A percentile compares a stretch with the other conserved stretches of the same genome.
Conservation (phyloP, 2,888 invertebrate species). For the Anthophora plumipes region DNA sequence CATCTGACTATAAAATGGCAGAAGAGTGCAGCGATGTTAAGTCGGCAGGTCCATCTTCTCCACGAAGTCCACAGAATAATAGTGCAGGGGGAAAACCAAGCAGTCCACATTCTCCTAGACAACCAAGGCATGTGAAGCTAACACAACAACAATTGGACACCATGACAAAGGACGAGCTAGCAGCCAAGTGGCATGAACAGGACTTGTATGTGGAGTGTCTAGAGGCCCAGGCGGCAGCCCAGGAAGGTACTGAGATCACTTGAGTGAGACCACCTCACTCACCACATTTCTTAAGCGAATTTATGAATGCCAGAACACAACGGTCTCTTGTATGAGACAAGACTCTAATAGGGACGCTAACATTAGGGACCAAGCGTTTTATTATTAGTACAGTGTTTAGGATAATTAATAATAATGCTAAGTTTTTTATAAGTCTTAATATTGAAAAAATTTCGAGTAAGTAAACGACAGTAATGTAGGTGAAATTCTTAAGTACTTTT, state of each 20-base stretch:
- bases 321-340: slow-evolving; percentile 71
- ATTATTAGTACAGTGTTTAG: slow-evolving; percentile 68
- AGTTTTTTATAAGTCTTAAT: slow-evolving; percentile 58
- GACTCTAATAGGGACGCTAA: slow-evolving; percentile 79
- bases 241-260: slow-evolving; percentile 90
- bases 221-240: slow-evolving; percentile 90
- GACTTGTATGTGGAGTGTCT: slow-evolving; percentile 91
- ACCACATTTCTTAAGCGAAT: slow-evolving; percentile 78
- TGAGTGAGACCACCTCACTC: slow-evolving; percentile 79
- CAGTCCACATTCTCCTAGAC: slow-evolving; percentile 86
- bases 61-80: slow-evolving; percentile 77
- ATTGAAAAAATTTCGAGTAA: slow-evolving; percentile 45
- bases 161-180: slow-evolving; percentile 88
- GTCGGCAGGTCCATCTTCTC: slow-evolving; percentile 79
- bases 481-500: slow-evolving; percentile 38
- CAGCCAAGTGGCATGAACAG: slow-evolving; percentile 90
- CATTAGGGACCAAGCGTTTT: slow-evolving; percentile 61
- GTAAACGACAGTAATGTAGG: slow-evolving; percentile 49
- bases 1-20: slow-evolving; percentile 74
- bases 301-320: slow-evolving; percentile 74
- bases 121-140: slow-evolving; percentile 87
- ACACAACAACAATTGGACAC: slow-evolving; percentile 88
- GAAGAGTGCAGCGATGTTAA: slow-evolving; percentile 80
- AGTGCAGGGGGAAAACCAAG: slow-evolving; percentile 79
- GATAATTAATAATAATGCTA: slow-evolving; percentile 60